phyloP scores from a whole-genome alignment of 2,888 invertebrate genomes.

The Drosophila testacea region DNA sequence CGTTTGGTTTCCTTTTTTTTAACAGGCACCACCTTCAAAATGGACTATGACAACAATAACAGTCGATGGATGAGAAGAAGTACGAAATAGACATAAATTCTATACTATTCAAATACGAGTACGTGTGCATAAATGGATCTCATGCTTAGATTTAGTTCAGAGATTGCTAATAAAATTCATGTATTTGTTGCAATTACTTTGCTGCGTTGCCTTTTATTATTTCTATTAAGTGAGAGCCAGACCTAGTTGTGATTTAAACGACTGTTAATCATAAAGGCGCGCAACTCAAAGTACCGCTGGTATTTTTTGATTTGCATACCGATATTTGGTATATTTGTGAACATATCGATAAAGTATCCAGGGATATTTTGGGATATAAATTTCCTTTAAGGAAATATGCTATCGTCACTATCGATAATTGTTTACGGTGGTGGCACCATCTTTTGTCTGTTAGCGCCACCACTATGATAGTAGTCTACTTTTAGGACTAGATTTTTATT shows the following conservation, averaged over 20 bases:
- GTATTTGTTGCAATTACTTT: conserved; percentile 45
- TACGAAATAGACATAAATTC: conserved; percentile 31
- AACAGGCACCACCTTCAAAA: conserved; percentile 76
- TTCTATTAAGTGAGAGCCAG: background rate
- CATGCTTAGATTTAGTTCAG: conserved; percentile 65
- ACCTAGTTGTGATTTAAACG: background rate
- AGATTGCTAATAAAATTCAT: conserved; percentile 61
- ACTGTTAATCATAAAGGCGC: no score
- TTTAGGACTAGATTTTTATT: no score
- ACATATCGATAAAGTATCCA: conserved; percentile 17
- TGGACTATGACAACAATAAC: conserved; percentile 69
- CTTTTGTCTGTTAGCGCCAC: no score
- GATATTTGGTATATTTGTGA: conserved; percentile 3
- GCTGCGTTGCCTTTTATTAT: background rate
- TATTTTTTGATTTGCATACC: background rate
- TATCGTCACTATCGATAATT: no score
- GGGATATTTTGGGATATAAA: no score
- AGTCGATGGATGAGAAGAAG: conserved; percentile 51
- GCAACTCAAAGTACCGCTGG: no score
- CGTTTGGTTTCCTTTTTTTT: conserved; percentile 41
- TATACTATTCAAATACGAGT: conserved; percentile 18
- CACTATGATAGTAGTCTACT: no score
- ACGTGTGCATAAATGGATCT: conserved; percentile 57
- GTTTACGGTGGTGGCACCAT: no score
- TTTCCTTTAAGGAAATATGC: no score